Evolutionary conservation across 2,888 invertebrate species (phyloP).

Genomic region (Sesia apiformis): DNA sequence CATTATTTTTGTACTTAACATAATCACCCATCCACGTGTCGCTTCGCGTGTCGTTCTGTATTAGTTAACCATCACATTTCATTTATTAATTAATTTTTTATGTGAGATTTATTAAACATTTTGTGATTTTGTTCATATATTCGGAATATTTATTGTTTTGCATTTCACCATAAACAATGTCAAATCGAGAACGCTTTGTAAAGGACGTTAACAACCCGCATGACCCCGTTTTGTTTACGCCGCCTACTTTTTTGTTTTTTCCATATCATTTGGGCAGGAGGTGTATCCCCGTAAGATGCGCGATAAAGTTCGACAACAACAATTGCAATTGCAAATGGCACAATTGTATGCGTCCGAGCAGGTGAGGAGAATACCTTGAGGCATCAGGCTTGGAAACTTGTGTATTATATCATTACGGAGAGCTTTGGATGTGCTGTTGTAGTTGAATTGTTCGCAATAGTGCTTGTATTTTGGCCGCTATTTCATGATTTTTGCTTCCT

Average conservation of each 20-base stretch:
- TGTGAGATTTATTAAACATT: conserved; percentile 31
- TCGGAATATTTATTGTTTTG: conserved; percentile 20
- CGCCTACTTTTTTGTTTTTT: conserved; percentile 72
- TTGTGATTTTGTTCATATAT: conserved; percentile 19
- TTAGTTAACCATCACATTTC: conserved; percentile 47
- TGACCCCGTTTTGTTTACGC: conserved; percentile 72
- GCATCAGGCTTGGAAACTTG: neutral
- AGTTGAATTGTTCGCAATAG: conserved; percentile 39
- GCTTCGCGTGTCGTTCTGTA: conserved; percentile 57
- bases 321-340: conserved; percentile 76
- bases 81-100: conserved; percentile 29
- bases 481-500: conserved; percentile 39
- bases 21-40: conserved; percentile 26
- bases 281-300: conserved; percentile 88
- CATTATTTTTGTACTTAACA: conserved; percentile 51
- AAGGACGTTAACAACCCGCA: conserved; percentile 43
- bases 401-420: conserved; percentile 38
- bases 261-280: conserved; percentile 80
- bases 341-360: conserved; percentile 72
- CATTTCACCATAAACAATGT: conserved; percentile 2
- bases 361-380: conserved; percentile 47
- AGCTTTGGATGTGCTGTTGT: conserved; percentile 74
- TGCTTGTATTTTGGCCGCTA: conserved; percentile 51
- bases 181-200: conserved; percentile 35
- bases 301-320: conserved; percentile 82